A percentile compares a stretch with the other conserved stretches of the same genome.
Evolutionary conservation across 1,140 invertebrate species (phyloP).

Genomic region (Pseudomyrmex pallidus): DNA sequence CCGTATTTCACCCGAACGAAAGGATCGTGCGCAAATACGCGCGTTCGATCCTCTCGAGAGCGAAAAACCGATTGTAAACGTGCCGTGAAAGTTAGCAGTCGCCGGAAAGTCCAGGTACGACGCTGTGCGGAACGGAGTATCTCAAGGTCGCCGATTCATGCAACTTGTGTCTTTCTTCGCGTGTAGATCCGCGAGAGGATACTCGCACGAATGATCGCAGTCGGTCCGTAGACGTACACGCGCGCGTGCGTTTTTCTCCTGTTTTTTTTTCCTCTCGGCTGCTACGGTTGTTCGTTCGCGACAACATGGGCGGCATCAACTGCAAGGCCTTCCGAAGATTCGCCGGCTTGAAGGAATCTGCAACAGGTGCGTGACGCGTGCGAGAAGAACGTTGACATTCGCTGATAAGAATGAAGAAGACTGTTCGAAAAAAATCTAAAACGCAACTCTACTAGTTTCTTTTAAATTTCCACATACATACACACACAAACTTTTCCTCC

Average conservation of each 20-base stretch:
- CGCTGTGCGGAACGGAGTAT: not conserved
- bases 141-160: conserved; percentile 14
- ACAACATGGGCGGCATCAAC: conserved; percentile 20
- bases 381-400: not conserved
- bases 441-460: not conserved
- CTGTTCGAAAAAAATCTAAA: not conserved
- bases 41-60: no score
- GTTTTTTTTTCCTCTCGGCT: not conserved
- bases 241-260: not conserved
- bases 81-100: conserved; percentile 18
- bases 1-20: no score
- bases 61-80: no score
- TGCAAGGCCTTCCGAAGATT: conserved; percentile 3
- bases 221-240: not conserved
- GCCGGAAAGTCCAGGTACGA: not conserved
- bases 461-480: no score
- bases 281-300: no score
- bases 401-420: not conserved
- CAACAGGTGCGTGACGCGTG: conserved; percentile 43
- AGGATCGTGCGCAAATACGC: no score
- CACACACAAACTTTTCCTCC: no score
- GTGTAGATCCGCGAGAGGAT: not conserved
- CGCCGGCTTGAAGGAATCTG: not conserved
- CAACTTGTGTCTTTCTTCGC: not conserved
- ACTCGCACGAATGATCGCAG: not conserved